Base-by-base conservation (phyloP, 2,888 invertebrate species). In the Fragum fragum region DNA sequence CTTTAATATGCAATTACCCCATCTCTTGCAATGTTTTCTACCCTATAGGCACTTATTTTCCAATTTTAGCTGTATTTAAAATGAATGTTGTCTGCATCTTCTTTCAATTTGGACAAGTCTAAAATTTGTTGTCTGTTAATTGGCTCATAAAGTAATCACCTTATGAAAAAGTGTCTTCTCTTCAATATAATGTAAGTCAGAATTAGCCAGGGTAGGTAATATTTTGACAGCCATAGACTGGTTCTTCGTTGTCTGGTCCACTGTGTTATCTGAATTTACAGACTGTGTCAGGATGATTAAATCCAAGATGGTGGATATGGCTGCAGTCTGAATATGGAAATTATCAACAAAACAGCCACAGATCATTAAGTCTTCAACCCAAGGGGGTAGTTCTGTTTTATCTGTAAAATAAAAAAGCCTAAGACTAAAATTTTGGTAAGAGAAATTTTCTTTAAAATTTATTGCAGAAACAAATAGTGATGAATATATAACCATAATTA, bases 281-380 rank as follows among this genome's bases (percentile, higher is more conserved):
- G 95, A 96, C 89, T 96, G 96, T 0, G 96, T 95, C 53, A 96
- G 92, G n/a, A 95, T 95, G 76, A 97, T 96, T 36, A 97, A 95
- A 93, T 97, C 97, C 85, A 97, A 95, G 59, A 97, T 94, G 1
- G 97, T 96, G 3, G 96, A 96, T 79, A 97, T 96, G 1, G 97
- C 96, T 0, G 96, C 95, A 69, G 97, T 91, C 85, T 94, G 94
- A 28, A 95, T 88, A 11, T 91, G 87, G 78, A 94, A 96, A 78
- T 96, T 94, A 72, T 95, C 96, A 9, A 96, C 94, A 94, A 96
- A 97, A 89, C 97, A 97, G 0, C 96, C 96, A 71, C 96, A 96
- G 7, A 96, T 96, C 5, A 97, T 95, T 18, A 97, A 94, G 55
- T 96, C 96, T 90, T 96, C 96, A 57, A 97, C 94, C 97, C 97